phyloP scores from a whole-genome alignment of 2,113 vertebrate species.

The Dromiciops gliroides region DNA sequence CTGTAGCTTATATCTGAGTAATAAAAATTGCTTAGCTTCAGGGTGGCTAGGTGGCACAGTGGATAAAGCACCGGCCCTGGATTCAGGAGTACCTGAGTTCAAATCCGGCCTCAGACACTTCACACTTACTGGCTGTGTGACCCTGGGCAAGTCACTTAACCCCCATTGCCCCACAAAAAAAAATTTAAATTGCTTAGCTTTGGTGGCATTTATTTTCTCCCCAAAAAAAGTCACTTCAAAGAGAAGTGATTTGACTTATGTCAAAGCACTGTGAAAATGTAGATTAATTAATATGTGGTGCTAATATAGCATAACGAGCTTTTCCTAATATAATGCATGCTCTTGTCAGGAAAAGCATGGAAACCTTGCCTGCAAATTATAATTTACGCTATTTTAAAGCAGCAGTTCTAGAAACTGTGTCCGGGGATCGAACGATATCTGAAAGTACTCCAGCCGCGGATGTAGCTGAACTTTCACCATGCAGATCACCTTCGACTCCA shows the following conservation, averaged over 20 bases:
- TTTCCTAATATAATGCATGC: not conserved
- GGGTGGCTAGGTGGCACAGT: too few species aligned
- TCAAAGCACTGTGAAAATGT: not conserved
- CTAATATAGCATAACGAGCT: not conserved
- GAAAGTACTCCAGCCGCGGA: conserved; percentile 89
- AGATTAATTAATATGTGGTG: not conserved
- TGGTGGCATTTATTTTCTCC: not conserved
- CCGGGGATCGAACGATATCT: conserved; percentile 90
- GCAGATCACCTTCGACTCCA: conserved; percentile 94
- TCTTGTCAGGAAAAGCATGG: not conserved
- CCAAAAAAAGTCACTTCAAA: not conserved
- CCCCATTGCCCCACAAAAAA: too few species aligned
- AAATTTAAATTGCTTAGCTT: not conserved
- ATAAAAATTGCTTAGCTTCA: not conserved
- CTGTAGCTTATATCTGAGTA: not conserved
- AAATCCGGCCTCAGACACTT: too few species aligned
- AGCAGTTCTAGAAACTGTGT: conserved; percentile 92
- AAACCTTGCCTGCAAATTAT: conserved; percentile 50
- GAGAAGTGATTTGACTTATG: not conserved
- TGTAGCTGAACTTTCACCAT: conserved; percentile 90
- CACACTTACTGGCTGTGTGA: too few species aligned
- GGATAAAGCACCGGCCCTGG: too few species aligned
- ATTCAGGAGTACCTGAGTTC: too few species aligned
- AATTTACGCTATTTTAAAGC: conserved; percentile 74
- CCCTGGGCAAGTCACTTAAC: too few species aligned